phyloP scores from a whole-genome alignment of 2,797 vertebrate genomes.

The Chrosomus eos region DNA sequence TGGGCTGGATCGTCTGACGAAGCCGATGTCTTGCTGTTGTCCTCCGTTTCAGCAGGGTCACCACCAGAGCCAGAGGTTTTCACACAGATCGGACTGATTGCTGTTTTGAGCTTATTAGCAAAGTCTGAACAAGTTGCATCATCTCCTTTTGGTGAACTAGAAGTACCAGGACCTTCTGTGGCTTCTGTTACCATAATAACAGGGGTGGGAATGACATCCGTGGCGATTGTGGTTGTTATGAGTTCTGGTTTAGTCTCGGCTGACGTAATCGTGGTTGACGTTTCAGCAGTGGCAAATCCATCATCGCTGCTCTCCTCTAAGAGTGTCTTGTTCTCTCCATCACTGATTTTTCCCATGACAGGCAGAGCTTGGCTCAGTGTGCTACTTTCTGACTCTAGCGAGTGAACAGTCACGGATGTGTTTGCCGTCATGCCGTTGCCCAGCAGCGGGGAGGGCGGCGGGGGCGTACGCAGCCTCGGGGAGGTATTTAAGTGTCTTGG shows the following conservation, averaged over 20 bases:
- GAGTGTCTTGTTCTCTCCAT: background rate
- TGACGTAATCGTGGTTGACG: background rate
- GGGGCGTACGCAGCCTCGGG: background rate
- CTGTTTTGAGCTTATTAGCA: background rate
- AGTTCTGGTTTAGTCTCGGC: background rate
- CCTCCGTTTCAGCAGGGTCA: slow-evolving; percentile 12
- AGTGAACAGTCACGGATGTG: background rate
- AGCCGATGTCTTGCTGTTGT: background rate
- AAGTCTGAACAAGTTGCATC: background rate
- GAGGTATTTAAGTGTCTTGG: slow-evolving; percentile 64
- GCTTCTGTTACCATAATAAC: slow-evolving; percentile 8
- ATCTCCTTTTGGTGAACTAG: background rate
- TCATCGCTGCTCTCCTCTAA: slow-evolving; percentile 8
- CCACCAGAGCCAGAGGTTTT: background rate
- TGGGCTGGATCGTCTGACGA: background rate
- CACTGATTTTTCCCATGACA: background rate
- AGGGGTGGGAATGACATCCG: background rate
- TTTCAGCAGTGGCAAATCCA: background rate
- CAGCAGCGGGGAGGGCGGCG: slow-evolving; percentile 56
- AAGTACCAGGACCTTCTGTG: background rate
- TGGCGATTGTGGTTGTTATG: background rate
- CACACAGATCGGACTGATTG: background rate
- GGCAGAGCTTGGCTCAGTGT: slow-evolving; percentile 9
- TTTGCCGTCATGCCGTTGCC: slow-evolving; percentile 38
- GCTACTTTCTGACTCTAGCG: background rate